A percentile compares a stretch with the other conserved stretches of the same genome.
phyloP scores from a whole-genome alignment of 2,888 invertebrate species.

The Keiferia lycopersicella region DNA sequence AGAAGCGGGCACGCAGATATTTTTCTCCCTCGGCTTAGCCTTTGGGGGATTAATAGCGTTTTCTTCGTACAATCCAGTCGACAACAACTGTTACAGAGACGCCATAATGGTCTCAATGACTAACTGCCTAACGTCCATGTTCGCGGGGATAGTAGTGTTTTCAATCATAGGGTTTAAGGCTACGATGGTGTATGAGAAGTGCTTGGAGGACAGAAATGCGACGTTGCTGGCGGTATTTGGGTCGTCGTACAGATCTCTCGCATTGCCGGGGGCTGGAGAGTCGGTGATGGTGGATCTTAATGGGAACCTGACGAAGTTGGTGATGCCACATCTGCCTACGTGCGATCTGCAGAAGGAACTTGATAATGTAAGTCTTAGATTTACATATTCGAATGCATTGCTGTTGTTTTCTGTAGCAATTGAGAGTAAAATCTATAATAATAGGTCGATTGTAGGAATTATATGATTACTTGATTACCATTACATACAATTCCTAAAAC shows the following conservation, averaged over 20 bases:
- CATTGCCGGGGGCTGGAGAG: constrained; percentile 81
- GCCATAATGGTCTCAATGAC: constrained; percentile 95
- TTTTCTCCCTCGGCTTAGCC: constrained; percentile 96
- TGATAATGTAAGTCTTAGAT: constrained; percentile 87
- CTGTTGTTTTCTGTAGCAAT: not conserved
- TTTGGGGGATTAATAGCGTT: constrained; percentile 98
- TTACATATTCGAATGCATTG: not conserved
- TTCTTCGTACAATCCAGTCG: constrained; percentile 97
- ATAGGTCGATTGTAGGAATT: no score
- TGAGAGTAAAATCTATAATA: no score
- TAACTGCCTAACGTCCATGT: constrained; percentile 97
- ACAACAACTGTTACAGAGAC: constrained; percentile 97
- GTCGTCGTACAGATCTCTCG: constrained; percentile 63
- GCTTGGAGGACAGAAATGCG: constrained; percentile 83
- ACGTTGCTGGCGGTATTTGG: constrained; percentile 83
- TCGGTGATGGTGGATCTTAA: constrained; percentile 75
- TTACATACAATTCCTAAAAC: no score
- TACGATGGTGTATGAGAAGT: constrained; percentile 90
- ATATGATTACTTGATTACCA: no score
- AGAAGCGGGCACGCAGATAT: constrained; percentile 98
- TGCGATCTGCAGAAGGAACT: constrained; percentile 93
- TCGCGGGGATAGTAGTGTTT: constrained; percentile 97
- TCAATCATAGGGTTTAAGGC: constrained; percentile 97
- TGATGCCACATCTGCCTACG: constrained; percentile 85
- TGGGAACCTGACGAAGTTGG: constrained; percentile 79